Conservation (phyloP, 2,113 vertebrate species). For the Synodontis membranacea region DNA sequence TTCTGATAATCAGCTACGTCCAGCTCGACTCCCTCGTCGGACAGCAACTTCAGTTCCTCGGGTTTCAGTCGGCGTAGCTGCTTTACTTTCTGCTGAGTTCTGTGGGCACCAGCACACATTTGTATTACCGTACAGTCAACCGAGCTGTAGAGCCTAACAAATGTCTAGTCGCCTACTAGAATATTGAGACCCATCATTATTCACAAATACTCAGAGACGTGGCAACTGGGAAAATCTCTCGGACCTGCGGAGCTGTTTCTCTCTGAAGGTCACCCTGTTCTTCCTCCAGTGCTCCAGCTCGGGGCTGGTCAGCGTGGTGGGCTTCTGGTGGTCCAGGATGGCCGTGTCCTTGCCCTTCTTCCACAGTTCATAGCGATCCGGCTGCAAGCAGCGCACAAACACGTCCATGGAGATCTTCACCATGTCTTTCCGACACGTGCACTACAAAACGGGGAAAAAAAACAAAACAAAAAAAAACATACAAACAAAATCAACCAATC, state of each 20-base stretch:
- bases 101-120: constrained; percentile 53
- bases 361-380: constrained; percentile 90
- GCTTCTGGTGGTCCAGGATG: constrained; percentile 84
- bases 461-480: no score
- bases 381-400: constrained; percentile 92
- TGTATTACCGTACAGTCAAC: background rate
- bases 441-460: constrained; percentile 68
- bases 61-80: constrained; percentile 86
- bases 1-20: constrained; percentile 76
- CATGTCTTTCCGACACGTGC: constrained; percentile 95
- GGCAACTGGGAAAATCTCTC: background rate
- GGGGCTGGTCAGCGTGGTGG: constrained; percentile 82
- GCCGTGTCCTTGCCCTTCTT: constrained; percentile 90
- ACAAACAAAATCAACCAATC: background rate
- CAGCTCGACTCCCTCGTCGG: constrained; percentile 76
- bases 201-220: background rate
- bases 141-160: background rate
- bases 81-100: constrained; percentile 86
- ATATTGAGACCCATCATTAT: background rate
- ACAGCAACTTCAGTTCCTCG: constrained; percentile 85
- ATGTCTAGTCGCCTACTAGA: background rate
- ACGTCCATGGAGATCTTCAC: constrained; percentile 99
- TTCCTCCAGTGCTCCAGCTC: constrained; percentile 88
- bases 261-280: constrained; percentile 75
- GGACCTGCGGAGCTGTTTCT: constrained; percentile 85